Percentiles rank a stretch among this genome's conserved stretches.
Evolutionary conservation across 1,140 invertebrate genomes (phyloP).

Genomic region (Heliconius hewitsoni): DNA sequence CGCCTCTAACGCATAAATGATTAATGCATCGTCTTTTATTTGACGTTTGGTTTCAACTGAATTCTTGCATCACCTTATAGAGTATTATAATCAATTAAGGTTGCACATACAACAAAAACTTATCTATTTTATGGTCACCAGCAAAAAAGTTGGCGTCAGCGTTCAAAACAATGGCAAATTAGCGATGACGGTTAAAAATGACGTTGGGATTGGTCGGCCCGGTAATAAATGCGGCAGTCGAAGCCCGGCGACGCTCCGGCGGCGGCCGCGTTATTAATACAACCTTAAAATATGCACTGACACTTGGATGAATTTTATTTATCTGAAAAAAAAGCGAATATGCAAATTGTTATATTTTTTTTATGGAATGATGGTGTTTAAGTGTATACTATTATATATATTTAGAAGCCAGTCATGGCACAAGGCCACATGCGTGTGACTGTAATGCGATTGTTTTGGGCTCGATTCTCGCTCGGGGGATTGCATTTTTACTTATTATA

Average conservation of each 20-base stretch:
- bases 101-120: conserved; percentile 53
- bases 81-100: conserved; percentile 67
- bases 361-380: not conserved
- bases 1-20: conserved; percentile 38
- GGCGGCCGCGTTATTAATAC: conserved; percentile 57
- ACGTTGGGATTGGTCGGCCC: conserved; percentile 60
- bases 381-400: not conserved
- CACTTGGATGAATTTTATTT: conserved; percentile 34
- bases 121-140: conserved; percentile 79
- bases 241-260: conserved; percentile 53
- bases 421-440: no score
- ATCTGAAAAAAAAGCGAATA: conserved; percentile 17
- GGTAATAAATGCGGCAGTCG: conserved; percentile 64
- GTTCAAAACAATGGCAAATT: conserved; percentile 80
- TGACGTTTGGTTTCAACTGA: conserved; percentile 20
- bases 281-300: conserved; percentile 49
- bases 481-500: no score
- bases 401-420: not conserved
- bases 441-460: no score
- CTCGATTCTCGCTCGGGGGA: no score
- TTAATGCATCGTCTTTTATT: conserved; percentile 29
- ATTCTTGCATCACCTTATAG: conserved; percentile 44
- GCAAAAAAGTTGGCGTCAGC: conserved; percentile 76
- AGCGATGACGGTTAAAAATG: conserved; percentile 80
- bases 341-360: conserved; percentile 2